Base-by-base conservation (phyloP, 23 tunicate species). In the Trididemnum miniatum region DNA sequence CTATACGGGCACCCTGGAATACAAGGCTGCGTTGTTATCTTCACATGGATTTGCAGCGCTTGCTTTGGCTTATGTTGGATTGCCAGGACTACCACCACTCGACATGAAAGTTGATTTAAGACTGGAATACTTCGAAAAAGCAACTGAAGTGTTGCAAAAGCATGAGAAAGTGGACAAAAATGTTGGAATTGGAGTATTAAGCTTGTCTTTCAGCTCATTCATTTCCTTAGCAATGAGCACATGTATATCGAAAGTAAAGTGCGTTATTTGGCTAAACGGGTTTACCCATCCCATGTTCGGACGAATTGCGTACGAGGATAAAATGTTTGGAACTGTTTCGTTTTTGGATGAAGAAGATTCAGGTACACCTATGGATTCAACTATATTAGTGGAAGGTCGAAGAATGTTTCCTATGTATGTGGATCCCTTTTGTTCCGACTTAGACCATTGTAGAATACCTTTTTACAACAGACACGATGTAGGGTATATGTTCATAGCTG, bases 21-120 rank as follows among this genome's bases (percentile, higher is more conserved):
- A 25, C 32, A 71, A 82, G 71, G 65, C 86, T 25, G 71, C 86
- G 23, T 51, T 82, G 65, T 50, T 82, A 25, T 79, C 86, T 1
- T 82, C 80, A 12, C 86, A 82, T 50, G 86, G 86, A 29, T 82
- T 82, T 71, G 86, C 86, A 12, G 66, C 86, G 1, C 26, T 82
- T 5, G 86, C 86, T 82, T 80, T 82, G 12, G 15, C 65, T 25
- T 82, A 59, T 71, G 18, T 71, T 44, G 86, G 86, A 26, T 1
- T 51, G 1, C 12, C 26, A 23, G 82, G 82, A 2, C 54, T 77
- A 67, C 82, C 82, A 71, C 27, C 35, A 25, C 23, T 25, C 51
- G 15, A 0, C 0, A 49, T 71, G 22, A 49, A 51, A 1, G 25
- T 82, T 15, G 44, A 28, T 34, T 24, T 59, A 71, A 40, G 78